phyloP scores from a whole-genome alignment of 2,113 vertebrate genomes.

The Vicugna pacos region DNA sequence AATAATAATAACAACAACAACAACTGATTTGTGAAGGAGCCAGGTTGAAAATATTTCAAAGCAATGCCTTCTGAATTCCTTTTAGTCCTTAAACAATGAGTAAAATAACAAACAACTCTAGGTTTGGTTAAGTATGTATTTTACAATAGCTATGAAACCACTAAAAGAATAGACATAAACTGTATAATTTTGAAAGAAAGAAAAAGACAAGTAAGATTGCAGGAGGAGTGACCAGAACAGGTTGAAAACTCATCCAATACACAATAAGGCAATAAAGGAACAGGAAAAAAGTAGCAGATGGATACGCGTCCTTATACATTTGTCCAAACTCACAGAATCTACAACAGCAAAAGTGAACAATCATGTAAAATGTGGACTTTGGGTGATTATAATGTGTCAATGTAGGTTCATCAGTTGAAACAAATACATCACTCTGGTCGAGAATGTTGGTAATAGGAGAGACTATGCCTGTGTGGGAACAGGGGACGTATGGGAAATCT shows the following conservation, averaged over 20 bases:
- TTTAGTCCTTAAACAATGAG: neutral
- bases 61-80: neutral
- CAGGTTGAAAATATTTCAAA: conserved; percentile 2
- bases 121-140: neutral
- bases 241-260: neutral
- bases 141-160: neutral
- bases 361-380: neutral
- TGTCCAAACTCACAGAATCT: neutral
- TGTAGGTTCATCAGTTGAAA: neutral
- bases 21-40: neutral
- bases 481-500: neutral
- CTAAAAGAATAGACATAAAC: neutral
- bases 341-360: neutral
- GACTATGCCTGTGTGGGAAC: neutral
- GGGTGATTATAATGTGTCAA: neutral
- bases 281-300: neutral
- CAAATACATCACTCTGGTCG: neutral
- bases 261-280: neutral
- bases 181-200: neutral
- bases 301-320: neutral
- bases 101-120: conserved; percentile 5
- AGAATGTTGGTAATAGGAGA: neutral
- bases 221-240: neutral
- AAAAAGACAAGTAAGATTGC: neutral
- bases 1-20: neutral